A percentile compares a stretch with the other conserved stretches of the same genome.
These are phyloP conservation scores for Chorisops tibialis DNA, from an alignment of 2,888 invertebrate genomes.

Conservation along the genomic window DNA sequence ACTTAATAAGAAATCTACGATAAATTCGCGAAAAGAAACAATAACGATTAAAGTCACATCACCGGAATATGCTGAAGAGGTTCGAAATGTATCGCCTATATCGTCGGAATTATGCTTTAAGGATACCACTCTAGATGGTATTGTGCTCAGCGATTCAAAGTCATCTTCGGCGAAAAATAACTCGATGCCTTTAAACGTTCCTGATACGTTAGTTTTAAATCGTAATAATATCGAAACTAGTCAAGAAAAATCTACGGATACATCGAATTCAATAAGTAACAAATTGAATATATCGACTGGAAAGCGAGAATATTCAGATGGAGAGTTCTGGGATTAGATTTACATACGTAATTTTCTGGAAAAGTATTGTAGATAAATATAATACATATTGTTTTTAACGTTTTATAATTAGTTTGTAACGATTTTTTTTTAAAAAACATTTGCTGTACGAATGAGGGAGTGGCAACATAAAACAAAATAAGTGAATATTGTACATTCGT, in stretches of 20 bases:
- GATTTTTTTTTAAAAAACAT: too few relatives aligned
- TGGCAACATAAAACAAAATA: too few relatives aligned
- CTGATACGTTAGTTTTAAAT: not conserved
- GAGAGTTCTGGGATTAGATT: constrained; percentile 19
- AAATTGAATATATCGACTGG: constrained; percentile 18
- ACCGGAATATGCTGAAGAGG: not conserved
- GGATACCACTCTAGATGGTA: constrained; percentile 1
- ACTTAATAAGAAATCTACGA: too few relatives aligned
- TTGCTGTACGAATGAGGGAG: too few relatives aligned
- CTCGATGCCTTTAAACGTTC: constrained; percentile 5
- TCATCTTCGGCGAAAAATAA: not conserved
- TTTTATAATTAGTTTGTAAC: too few relatives aligned
- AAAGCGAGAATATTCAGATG: constrained; percentile 11
- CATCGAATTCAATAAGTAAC: constrained; percentile 1
- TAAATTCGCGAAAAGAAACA: not conserved
- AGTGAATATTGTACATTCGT: too few relatives aligned
- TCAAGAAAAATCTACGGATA: not conserved
- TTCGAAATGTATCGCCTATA: not conserved
- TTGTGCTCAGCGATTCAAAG: constrained; percentile 11
- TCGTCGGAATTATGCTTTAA: constrained; percentile 1
- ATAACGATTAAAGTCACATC: not conserved
- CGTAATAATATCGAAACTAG: not conserved
- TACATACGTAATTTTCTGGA: too few relatives aligned
- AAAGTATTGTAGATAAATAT: too few relatives aligned
- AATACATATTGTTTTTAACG: too few relatives aligned